phyloP scores from a whole-genome alignment of 2,113 vertebrate genomes.

The Ivindomyrus marchei region DNA sequence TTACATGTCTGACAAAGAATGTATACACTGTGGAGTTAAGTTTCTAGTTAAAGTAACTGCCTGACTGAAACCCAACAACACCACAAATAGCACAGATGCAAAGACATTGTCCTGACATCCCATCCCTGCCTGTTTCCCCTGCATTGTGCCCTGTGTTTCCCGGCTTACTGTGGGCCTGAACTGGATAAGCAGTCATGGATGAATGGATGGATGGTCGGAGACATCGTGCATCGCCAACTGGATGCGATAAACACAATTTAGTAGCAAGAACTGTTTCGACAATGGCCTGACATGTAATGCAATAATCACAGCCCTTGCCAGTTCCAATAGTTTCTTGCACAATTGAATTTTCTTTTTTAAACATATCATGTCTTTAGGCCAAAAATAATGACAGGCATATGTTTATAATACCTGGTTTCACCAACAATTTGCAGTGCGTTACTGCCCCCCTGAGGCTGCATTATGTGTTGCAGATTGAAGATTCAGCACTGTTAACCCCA shows the following conservation, averaged over 20 bases:
- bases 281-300: background rate
- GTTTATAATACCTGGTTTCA: background rate
- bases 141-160: background rate
- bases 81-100: background rate
- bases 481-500: background rate
- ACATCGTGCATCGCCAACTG: background rate
- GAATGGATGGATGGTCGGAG: background rate
- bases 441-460: background rate
- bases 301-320: conserved; percentile 8
- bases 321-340: background rate
- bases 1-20: background rate
- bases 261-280: background rate
- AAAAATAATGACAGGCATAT: background rate
- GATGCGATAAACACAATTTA: background rate
- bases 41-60: background rate
- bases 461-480: background rate
- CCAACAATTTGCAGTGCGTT: background rate
- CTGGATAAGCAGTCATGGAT: background rate
- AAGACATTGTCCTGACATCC: background rate
- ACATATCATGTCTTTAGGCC: background rate
- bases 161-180: background rate
- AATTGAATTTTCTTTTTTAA: background rate
- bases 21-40: background rate
- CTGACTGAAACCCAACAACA: background rate
- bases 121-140: background rate